Percentiles rank a stretch among this genome's conserved stretches.
phyloP scores from a whole-genome alignment of 2,888 invertebrate species.

The Acanthosepion esculentum region DNA sequence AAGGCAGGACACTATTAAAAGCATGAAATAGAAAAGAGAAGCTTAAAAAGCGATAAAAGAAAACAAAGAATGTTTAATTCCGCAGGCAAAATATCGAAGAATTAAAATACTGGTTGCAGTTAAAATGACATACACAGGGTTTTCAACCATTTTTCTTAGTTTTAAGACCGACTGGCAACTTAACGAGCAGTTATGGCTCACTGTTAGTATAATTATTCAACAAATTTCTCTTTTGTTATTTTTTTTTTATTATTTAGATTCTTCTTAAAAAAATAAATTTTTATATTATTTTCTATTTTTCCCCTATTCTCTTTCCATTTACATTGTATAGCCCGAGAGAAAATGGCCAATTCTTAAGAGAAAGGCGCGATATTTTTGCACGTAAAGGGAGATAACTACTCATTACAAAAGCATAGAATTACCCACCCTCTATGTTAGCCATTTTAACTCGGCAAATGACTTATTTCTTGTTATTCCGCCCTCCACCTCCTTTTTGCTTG shows the following conservation, averaged over 20 bases:
- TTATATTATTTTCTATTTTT: neutral
- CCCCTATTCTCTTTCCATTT: neutral
- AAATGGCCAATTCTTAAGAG: neutral
- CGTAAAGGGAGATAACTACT: neutral
- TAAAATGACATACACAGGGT: neutral
- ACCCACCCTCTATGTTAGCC: constrained; percentile 43
- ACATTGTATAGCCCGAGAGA: neutral
- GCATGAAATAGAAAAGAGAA: neutral
- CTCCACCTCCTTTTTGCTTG: neutral
- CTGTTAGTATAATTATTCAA: neutral
- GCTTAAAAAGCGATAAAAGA: neutral
- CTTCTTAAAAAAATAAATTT: neutral
- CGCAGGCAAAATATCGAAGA: neutral
- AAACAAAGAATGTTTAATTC: neutral
- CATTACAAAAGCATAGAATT: neutral
- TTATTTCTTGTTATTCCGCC: neutral
- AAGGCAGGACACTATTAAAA: neutral
- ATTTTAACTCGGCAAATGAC: neutral
- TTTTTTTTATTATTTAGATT: neutral
- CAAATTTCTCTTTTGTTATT: neutral
- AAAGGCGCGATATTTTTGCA: neutral
- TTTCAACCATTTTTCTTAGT: neutral
- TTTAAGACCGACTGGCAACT: neutral
- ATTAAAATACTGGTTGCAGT: constrained; percentile 12
- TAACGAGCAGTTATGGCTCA: neutral